Conservation (phyloP, 2,113 vertebrate species). For the Centropus unirufus region DNA sequence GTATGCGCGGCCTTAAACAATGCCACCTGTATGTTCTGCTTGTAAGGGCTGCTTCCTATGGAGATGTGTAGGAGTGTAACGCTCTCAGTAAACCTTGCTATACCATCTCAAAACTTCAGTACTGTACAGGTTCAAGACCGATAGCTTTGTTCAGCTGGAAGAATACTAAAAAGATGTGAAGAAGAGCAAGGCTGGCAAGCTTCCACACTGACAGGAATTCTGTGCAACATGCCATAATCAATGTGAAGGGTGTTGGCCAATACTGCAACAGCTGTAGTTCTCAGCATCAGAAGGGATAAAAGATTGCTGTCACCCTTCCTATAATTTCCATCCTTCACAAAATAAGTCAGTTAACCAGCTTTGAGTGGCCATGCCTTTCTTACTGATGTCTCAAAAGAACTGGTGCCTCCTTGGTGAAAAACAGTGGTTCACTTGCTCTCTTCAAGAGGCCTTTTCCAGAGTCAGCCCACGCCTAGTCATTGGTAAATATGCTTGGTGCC, state of each 20-base stretch:
- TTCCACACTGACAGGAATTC: not conserved
- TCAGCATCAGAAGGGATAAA: not conserved
- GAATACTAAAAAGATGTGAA: not conserved
- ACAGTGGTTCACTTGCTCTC: not conserved
- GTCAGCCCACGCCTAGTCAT: not conserved
- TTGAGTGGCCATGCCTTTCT: not conserved
- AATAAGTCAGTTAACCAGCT: not conserved
- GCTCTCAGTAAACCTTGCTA: not conserved
- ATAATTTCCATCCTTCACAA: not conserved
- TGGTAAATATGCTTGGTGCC: not conserved
- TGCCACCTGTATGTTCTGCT: not conserved
- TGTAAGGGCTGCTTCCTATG: not conserved
- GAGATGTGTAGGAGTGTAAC: fast-evolving
- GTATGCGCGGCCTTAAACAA: not conserved
- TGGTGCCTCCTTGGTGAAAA: not conserved
- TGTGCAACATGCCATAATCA: not conserved
- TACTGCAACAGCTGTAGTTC: not conserved
- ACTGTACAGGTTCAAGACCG: not conserved
- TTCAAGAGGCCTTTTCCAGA: not conserved
- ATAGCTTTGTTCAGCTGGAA: not conserved
- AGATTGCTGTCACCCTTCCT: not conserved
- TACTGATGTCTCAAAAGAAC: not conserved
- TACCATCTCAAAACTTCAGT: not conserved
- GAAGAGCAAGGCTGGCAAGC: not conserved
- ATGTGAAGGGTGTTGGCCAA: fast-evolving